Base-by-base conservation (phyloP, 2,797 vertebrate species). In the Muraenolepis orangiensis region DNA sequence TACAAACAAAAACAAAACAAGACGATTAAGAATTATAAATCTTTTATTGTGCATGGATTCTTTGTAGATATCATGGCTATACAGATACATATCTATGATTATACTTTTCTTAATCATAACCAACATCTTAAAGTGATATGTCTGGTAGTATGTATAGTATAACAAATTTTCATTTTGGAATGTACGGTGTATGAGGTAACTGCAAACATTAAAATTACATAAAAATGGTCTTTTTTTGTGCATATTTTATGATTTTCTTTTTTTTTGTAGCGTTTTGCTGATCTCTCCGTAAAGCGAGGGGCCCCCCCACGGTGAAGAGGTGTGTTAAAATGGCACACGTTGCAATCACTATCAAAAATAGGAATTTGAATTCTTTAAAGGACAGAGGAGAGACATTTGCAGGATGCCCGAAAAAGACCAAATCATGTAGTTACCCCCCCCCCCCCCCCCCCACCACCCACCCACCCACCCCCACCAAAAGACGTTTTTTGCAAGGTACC, bases 151-250 rank as follows among this genome's bases (percentile, higher is more conserved):
- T 96, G 94, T 95, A 95, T 89, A 91, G 90, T 93, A 93, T 95
- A 96, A 94, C 89, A 88, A 97, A 95, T 95, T 95, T 95, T 92
- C 86, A 91, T 95, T 97, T 98, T 98, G 96, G 96, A 98, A 98
- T 98, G 96, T 98, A 98, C 94, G 95, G 94, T 95, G 94, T 96
- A 96, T 97, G 96, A 97, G 96, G 96, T 98, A 98, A 94, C 91
- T 92, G 93, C 91, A 93, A 93, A 97, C 96, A 97, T 97, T 96
- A 97, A 96, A 96, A 95, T 96, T 95, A 97, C 96, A 96, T 97
- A 96, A 97, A 98, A 98, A 96, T 94, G 93, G 91, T 94, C 89
- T 91, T 86, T 91, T n/a, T 93, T 95, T 95, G 92, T 93, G 93
- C 92, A 94, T 93, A 93, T 92, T 92, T 94, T 89, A 86, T 57